Percentiles rank a stretch among this genome's conserved stretches.
phyloP scores from a whole-genome alignment of 2,113 vertebrate genomes.

The Vireo altiloquus region DNA sequence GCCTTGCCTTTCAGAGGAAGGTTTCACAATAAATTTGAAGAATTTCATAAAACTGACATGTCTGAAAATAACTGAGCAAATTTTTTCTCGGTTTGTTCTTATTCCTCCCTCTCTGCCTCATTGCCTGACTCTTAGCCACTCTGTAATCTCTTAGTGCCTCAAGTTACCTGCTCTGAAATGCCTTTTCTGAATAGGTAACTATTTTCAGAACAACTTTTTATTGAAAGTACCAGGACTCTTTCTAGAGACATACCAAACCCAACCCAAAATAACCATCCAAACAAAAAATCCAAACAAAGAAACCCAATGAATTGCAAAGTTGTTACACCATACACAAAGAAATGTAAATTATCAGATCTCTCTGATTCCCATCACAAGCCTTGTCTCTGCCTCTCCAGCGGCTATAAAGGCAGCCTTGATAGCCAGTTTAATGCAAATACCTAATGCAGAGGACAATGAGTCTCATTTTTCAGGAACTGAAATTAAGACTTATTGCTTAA shows the following conservation, averaged over 20 bases:
- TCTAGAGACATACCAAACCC: background rate
- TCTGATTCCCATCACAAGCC: background rate
- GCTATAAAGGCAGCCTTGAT: background rate
- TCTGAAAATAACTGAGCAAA: background rate
- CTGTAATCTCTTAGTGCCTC: background rate
- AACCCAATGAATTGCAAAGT: background rate
- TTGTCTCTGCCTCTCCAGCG: background rate
- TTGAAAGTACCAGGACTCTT: background rate
- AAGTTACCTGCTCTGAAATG: background rate
- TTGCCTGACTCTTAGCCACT: background rate
- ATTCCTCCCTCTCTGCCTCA: background rate
- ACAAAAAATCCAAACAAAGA: too few species aligned
- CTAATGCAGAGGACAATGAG: background rate
- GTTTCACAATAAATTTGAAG: background rate
- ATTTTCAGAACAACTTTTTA: background rate
- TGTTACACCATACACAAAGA: background rate
- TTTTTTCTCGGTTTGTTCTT: background rate
- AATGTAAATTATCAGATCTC: background rate
- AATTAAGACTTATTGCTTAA: background rate
- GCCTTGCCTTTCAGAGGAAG: background rate
- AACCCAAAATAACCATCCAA: background rate
- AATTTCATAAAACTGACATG: background rate
- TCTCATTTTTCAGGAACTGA: background rate
- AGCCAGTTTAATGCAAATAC: background rate
- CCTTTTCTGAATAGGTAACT: background rate